Evolutionary conservation across 2,888 invertebrate species (phyloP), one percentile per base, ranked within the genome.

Genomic region (Nomada ferruginata): DNA sequence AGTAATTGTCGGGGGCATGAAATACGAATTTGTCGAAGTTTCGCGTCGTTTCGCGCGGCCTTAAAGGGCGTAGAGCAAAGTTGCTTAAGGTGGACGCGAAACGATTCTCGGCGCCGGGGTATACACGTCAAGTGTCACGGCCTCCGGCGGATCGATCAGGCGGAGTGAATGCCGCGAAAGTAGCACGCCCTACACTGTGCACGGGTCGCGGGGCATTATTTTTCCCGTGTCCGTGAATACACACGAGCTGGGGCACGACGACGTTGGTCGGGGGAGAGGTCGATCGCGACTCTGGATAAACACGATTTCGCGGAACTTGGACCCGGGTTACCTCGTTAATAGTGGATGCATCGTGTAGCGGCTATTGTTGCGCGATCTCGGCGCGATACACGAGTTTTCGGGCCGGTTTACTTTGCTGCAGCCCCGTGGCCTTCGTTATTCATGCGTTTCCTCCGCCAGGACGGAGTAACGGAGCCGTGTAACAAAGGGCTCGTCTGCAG

Each of bases 61-160:
- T 60, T 70, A 70, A 60, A 57, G 26, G 23, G 26, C 9, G 1
- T n/a, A 15, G 36, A 60, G 60, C 60, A 15, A 26, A 44, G 20
- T 20, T 50, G 29, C 44, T 47, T 29, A 26, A n/a, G 59, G 47
- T 15, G 10, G n/a, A 2, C 13, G 36, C 61, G 66, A 55, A 76
- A 61, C 66, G 79, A 70, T 74, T 73, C 65, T 74, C 52, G 53
- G 11, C 47, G 63, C 29, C 47, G 53, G 44, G 64, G 52, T 55
- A 65, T 29, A 69, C 64, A 70, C 59, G 74, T 57, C 69, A 79
- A 70, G 84, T 86, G 84, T 86, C 85, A 86, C 75, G 86, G 84
- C 86, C 85, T 83, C 76, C 76, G 72, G 81, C 72, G 59, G 84
- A 86, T 86, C 85, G 85, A 86, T 86, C 82, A 79, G 76, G n/a